Base-by-base conservation (phyloP, 2,797 vertebrate species). In the Lacerta agilis region DNA sequence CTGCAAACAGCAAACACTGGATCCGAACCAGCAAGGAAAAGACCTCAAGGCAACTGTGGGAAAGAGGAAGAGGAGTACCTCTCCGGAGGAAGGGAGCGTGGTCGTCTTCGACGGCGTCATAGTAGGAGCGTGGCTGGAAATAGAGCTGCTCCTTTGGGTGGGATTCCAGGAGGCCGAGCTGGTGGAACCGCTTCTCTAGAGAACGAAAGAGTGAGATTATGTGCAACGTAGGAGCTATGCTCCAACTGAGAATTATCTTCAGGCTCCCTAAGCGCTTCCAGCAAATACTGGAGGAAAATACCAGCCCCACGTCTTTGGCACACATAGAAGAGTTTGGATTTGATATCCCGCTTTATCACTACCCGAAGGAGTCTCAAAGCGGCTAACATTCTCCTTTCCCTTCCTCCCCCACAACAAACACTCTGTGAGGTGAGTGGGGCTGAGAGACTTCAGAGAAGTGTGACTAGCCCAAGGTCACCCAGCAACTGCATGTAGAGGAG, bases 71-170 rank as follows among this genome's bases (percentile, higher is more conserved):
- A 10, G 5, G 4, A 1, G 2, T 80, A 77, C 77, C 83, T 87
- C 20, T 85, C 33, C 4, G 67, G 29, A 88, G 69, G 96, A 99
- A 99, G 17, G 98, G 98, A 41, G 98, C 86, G 67, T 99, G 98
- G 91, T 99, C 98, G 0, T 99, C 98, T 90, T 99, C 98, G 0
- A 99, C 97, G 0, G 97, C 96, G 17, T 98, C 97, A 0, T 97
- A 97, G 92, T 95, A 97, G 66, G 98, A 92, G 20, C 98, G 97
- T 2, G 97, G 97, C 90, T 97, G 97, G 94, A 98, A 98, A 90
- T 98, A 98, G 6, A 96, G 96, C 94, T 98, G 97, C 90, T 98
- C 97, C 8, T 90, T 95, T 3, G 97, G 96, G 88, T 98, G 98
- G 76, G 97, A 97, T 0, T 93, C 94, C 89, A 98, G 83, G n/a